These are phyloP conservation scores for Tadarida brasiliensis DNA, from an alignment of 2,797 vertebrate species.

Conservation along the genomic window DNA sequence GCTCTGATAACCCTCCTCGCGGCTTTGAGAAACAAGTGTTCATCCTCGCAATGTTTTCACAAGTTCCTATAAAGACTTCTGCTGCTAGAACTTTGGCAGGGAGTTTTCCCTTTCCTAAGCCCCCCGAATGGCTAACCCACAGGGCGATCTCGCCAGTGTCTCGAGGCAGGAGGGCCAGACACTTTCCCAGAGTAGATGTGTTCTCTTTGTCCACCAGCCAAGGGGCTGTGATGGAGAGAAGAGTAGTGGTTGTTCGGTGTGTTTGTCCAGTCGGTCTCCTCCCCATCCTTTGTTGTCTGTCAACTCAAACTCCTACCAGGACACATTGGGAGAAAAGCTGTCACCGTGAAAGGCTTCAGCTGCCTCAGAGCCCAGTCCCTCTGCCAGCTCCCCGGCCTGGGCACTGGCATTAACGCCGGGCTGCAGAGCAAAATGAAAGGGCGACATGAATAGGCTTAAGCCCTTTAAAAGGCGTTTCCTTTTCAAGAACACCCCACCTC, in stretches of 20 bases:
- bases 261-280: constrained; percentile 56
- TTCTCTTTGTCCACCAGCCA: constrained; percentile 56
- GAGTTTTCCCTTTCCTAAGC: neutral
- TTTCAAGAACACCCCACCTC: constrained; percentile 72
- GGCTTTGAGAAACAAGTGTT: constrained; percentile 41
- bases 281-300: constrained; percentile 64
- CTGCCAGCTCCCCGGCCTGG: constrained; percentile 71
- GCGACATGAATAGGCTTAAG: constrained; percentile 76
- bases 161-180: neutral
- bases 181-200: neutral
- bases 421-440: constrained; percentile 73
- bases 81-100: neutral
- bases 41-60: neutral
- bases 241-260: neutral
- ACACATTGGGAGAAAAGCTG: constrained; percentile 75
- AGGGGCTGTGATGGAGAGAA: neutral
- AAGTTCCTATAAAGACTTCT: neutral
- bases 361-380: neutral
- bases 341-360: constrained; percentile 72
- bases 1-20: neutral
- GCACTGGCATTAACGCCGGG: constrained; percentile 45
- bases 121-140: neutral
- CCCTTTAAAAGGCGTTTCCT: constrained; percentile 61
- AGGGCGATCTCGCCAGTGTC: neutral
- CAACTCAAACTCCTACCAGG: constrained; percentile 66